A percentile compares a stretch with the other conserved stretches of the same genome.
Conservation (phyloP, 2,797 vertebrate genomes). For the Sardinella longiceps region DNA sequence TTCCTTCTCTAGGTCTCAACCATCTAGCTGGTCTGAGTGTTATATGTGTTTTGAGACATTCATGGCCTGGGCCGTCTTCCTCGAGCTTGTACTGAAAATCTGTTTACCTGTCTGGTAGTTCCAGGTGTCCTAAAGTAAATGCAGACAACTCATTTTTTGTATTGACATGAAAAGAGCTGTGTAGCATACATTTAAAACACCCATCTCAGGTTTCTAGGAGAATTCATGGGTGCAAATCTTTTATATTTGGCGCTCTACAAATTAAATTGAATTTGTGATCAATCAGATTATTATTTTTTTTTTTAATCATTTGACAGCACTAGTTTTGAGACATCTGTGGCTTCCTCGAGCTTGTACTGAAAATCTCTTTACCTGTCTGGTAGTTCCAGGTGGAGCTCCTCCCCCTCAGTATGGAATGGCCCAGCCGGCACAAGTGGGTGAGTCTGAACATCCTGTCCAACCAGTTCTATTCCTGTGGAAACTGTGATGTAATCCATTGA, state of each 20-base stretch:
- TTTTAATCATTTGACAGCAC: no score
- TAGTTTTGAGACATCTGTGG: background rate
- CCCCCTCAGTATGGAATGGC: background rate
- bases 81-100: background rate
- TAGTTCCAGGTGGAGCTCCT: background rate
- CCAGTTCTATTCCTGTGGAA: background rate
- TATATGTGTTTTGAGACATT: background rate
- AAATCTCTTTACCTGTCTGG: background rate
- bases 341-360: no score
- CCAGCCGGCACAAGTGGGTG: background rate
- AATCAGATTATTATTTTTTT: no score
- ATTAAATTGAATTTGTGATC: no score
- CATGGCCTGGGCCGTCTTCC: background rate
- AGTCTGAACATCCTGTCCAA: background rate
- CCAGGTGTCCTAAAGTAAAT: no score
- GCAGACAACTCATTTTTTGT: no score
- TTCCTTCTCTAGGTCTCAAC: background rate
- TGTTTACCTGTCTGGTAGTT: background rate
- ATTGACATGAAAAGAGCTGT: no score
- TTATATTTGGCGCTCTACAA: no score
- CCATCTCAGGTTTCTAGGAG: no score
- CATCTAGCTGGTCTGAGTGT: no score
- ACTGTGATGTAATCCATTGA: background rate
- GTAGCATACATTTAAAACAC: no score
- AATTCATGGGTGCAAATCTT: no score